Evolutionary conservation across 2,113 vertebrate species (phyloP), one percentile per base, ranked within the genome.

Genomic region (Oreotrochilus melanogaster): DNA sequence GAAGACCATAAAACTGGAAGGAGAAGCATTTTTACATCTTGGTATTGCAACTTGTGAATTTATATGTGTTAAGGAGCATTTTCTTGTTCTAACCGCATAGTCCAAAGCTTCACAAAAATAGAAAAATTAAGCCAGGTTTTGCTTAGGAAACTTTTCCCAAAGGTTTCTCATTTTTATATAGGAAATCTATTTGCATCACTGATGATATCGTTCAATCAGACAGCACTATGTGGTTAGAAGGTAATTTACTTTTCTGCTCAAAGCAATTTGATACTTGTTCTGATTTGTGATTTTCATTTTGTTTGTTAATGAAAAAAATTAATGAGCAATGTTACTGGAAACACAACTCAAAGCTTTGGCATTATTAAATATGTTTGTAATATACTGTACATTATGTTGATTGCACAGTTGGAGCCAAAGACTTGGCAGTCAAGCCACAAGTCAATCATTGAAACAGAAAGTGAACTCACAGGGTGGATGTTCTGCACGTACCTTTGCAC

Each of bases 401-500:
- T 72, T 82, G 81, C 75, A 82, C 91, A 95, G 76, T 58, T 78
- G 84, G 88, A 93, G 88, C 73, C 61, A 89, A 74, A 90, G 85
- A 81, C 53, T 94, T 79, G 42, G 53, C 60, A 82, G 84, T 60
- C 35, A 78, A 80, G 95, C n/a, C 57, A 82, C 42, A 53, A 78
- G 75, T 93, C 76, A 66, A 89, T 85, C 39, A 56, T 71, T 91
- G 31, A 76, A 70, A 88, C 21, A 69, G 43, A 88, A 27, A 89
- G 93, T 61, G 75, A 86, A 69, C 74, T 91, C 89, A 58, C 25
- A 35, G 61, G 69, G 57, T 79, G 61, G 65, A 74, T 14, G 39
- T 71, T 69, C 93, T 79, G 69, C 87, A 98, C 98, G 18, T 98
- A 99, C 99, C 99, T 99, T 99, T 99, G 98, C 99, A 99, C 93